Evolutionary conservation across 1,140 invertebrate genomes (phyloP).

Genomic region (Leptinotarsa defecta): DNA sequence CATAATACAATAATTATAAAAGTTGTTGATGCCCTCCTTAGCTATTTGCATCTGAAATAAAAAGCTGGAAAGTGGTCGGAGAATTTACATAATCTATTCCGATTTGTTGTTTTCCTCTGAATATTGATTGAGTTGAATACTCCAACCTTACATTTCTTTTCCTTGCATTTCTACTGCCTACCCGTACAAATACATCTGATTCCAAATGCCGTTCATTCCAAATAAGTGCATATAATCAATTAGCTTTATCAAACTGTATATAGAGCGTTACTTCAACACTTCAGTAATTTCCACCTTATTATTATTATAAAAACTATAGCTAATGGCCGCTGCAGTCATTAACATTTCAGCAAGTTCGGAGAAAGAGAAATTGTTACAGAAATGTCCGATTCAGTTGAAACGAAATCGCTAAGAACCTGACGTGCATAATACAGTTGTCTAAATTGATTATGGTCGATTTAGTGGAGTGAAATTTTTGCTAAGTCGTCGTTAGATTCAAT

Average conservation of each 20-base stretch:
- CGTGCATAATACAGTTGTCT: neutral
- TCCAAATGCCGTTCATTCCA: neutral
- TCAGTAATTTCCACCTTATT: neutral
- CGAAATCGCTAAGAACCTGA: neutral
- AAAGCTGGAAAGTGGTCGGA: no score
- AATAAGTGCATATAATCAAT: conserved; percentile 6
- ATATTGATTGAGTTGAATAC: no score
- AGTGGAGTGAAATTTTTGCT: neutral
- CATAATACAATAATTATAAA: no score
- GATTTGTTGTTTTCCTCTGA: no score
- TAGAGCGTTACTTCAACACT: neutral
- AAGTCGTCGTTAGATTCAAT: no score
- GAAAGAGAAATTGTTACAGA: conserved; percentile 3
- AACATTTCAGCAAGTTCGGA: neutral
- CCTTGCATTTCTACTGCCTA: neutral
- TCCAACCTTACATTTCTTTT: no score
- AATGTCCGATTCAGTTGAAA: neutral
- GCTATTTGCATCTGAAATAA: no score
- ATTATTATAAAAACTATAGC: neutral
- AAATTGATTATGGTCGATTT: neutral
- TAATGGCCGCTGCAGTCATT: neutral
- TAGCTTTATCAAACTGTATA: neutral
- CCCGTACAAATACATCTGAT: neutral
- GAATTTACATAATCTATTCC: no score
- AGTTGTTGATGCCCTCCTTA: no score